Evolutionary conservation across 2,888 invertebrate genomes (phyloP).

Genomic region (Rotaria sp.): DNA sequence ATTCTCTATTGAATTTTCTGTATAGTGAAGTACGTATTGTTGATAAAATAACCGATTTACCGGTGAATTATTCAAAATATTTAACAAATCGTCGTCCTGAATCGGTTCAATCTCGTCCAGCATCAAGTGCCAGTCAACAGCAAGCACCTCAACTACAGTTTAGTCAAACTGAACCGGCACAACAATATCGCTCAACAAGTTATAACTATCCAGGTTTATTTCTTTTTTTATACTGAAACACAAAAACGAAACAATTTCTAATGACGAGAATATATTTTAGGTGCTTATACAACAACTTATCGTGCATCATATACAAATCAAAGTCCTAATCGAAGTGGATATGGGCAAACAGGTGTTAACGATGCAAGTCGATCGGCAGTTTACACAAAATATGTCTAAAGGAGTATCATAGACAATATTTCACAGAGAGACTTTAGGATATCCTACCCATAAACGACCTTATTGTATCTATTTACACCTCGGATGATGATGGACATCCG

Average conservation of each 20-base stretch:
- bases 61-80: slow-evolving; percentile 28
- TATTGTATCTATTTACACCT: neutral
- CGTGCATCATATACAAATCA: neutral
- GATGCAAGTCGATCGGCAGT: neutral
- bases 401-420: neutral
- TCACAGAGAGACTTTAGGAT: neutral
- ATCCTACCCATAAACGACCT: neutral
- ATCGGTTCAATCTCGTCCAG: neutral
- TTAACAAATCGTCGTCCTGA: slow-evolving; percentile 14
- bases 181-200: slow-evolving; percentile 19
- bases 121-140: neutral
- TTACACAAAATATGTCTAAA: slow-evolving; percentile 21
- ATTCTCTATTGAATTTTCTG: neutral
- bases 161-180: slow-evolving; percentile 15
- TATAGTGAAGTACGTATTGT: slow-evolving; percentile 21
- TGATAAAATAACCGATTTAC: slow-evolving; percentile 27
- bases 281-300: slow-evolving; percentile 25
- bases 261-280: neutral
- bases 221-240: neutral
- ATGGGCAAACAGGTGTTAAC: neutral
- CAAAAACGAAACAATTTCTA: too few species aligned
- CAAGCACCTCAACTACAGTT: neutral
- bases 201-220: slow-evolving; percentile 11
- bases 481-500: neutral
- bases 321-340: neutral